phyloP scores from a whole-genome alignment of 2,888 invertebrate genomes.

The Papilio gigon region DNA sequence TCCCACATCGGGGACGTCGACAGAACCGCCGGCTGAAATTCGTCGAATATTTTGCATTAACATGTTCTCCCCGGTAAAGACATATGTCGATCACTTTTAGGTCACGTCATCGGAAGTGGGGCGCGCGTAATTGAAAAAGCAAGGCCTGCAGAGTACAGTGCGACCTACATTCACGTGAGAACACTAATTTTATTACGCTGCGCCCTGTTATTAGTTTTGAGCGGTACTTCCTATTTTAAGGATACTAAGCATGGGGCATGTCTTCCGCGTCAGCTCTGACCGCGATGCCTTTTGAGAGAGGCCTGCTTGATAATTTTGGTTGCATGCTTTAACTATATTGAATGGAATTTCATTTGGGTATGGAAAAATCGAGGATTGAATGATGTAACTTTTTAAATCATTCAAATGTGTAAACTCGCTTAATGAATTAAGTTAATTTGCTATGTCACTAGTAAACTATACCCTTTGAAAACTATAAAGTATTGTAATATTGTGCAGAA shows the following conservation, averaged over 20 bases:
- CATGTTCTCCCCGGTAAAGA: not conserved
- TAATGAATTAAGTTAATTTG: not conserved
- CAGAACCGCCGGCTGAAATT: not conserved
- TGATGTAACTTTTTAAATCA: not conserved
- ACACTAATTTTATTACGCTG: slow-evolving; percentile 28
- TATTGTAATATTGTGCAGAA: too few species aligned
- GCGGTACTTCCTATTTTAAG: slow-evolving; percentile 18
- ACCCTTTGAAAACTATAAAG: too few species aligned
- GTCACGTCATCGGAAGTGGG: slow-evolving; percentile 23
- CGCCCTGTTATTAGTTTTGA: slow-evolving; percentile 23
- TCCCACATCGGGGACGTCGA: not conserved
- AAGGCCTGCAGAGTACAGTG: slow-evolving; percentile 13
- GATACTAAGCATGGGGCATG: not conserved
- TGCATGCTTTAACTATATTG: too few species aligned
- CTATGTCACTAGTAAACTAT: not conserved
- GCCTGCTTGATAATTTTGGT: too few species aligned
- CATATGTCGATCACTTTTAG: slow-evolving; percentile 29
- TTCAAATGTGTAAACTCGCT: not conserved
- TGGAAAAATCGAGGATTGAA: too few species aligned
- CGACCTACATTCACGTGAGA: slow-evolving; percentile 30
- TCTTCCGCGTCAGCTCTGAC: not conserved
- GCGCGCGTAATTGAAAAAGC: slow-evolving; percentile 35
- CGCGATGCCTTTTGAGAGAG: not conserved
- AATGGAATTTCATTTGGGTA: too few species aligned
- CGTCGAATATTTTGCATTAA: slow-evolving; percentile 1